Base-by-base conservation (phyloP, 2,888 invertebrate genomes). In the Sylvicola cinctus region DNA sequence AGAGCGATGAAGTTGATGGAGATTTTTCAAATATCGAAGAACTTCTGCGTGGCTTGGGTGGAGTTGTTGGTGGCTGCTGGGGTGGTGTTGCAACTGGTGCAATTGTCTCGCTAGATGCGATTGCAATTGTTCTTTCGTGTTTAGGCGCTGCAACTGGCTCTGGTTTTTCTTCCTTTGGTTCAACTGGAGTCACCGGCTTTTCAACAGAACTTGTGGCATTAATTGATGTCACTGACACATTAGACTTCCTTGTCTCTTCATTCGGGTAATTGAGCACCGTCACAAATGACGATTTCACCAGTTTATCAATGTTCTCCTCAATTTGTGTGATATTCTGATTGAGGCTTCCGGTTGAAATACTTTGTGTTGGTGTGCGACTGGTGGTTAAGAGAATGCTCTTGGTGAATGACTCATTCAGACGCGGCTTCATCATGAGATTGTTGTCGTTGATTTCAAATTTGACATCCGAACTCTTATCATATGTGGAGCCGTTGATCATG, bases 1-100 rank as follows among this genome's bases (percentile, higher is more conserved):
- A 32, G 68, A 66, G 39, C 54, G 56, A 40, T 65, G 66, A 28
- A 50, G 42, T 34, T 16, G 15, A 26, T 17, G 16, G 39, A 37
- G 20, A 20, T 8, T 20, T 20, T 20, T 20, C 20, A 26, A 39
- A 41, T 17, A 25, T 38, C 34, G 36, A 36, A n/a, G 39, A 36
- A 35, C 32, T 41, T 28, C 20, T 4, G 20, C 20, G 20, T 6
- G 33, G 14, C 14, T 29, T 41, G 39, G 16, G 36, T 35, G 16
- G 39, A 7, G 38, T 30, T 1, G 31, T 39, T 2, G 23, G 32
- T 12, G 39, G 30, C 26, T 39, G 38, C 4, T 36, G 34, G 33
- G 39, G 36, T 8, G 38, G 33, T 6, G 42, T 35, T 38, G 39
- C 36, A 29, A 41, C 35, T 13, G 37, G 31, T 35, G 38, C 27